These are phyloP conservation scores for Acropora tenuis DNA, from an alignment of 64 coral and sea anemone species.

Conservation along the genomic window DNA sequence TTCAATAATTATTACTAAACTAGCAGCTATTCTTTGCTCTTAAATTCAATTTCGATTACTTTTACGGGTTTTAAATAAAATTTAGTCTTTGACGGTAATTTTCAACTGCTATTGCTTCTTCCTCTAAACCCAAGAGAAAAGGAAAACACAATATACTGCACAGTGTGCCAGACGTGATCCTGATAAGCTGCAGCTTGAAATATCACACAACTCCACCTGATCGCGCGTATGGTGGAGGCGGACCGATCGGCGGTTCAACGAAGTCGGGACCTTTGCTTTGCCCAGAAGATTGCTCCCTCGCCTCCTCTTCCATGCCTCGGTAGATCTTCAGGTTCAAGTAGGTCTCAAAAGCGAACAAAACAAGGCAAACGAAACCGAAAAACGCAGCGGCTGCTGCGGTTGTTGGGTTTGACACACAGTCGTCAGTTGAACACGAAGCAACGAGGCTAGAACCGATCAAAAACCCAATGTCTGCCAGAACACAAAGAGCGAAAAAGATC, in stretches of 20 bases:
- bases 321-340: conserved; percentile 59
- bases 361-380: conserved; percentile 75
- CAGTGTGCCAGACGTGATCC: no score
- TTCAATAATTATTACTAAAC: no score
- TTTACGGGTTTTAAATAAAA: no score
- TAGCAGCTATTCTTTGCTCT: no score
- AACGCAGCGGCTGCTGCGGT: conserved; percentile 54
- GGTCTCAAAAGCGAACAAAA: conserved; percentile 68
- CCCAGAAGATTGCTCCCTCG: conserved; percentile 52
- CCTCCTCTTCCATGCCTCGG: conserved; percentile 69
- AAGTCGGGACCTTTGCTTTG: conserved; percentile 45
- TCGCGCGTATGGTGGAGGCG: not conserved
- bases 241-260: not conserved
- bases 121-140: no score
- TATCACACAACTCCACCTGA: not conserved
- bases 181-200: no score
- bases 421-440: conserved; percentile 7
- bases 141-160: no score
- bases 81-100: no score
- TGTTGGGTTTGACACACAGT: not conserved
- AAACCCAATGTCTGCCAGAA: conserved; percentile 64
- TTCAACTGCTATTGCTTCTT: no score
- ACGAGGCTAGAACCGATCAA: conserved; percentile 62
- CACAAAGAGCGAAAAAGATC: conserved; percentile 46
- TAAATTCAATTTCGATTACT: no score